Evolutionary conservation across 2,113 vertebrate species (phyloP), one percentile per base, ranked within the genome.

Genomic region (Stegastes partitus): DNA sequence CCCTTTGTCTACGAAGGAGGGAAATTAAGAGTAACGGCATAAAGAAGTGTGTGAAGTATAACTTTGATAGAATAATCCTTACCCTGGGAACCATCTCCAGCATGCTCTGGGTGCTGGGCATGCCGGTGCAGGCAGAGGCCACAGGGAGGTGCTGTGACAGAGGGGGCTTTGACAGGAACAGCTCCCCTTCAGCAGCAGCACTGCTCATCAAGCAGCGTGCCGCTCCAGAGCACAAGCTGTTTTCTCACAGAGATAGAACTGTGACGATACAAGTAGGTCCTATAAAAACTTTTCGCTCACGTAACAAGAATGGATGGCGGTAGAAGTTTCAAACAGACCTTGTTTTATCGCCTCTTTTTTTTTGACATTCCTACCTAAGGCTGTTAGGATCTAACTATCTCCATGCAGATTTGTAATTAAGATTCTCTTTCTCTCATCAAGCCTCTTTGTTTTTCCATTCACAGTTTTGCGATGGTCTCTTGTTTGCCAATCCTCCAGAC

Each of bases 371-470:
- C 74, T 68, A 85, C 83, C 70, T 76, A 26, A 79, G 84, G 77
- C 85, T 84, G 78, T 81, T 68, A 37, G 74, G 67, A 91, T 92
- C 85, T 77, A 74, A 70, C 82, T 78, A 68, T 79, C 78, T 66
- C 63, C 64, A 37, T 74, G 85, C 73, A 93, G 92, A 92, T 93
- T 90, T 86, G 91, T 89, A 92, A 94, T 94, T 93, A 94, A 91
- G 89, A 92, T 92, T 87, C 87, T 63, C 79, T 73, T 74, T 80
- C 80, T 90, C 84, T 92, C 88, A 92, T 93, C 84, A 89, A 75
- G 47, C 54, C 18, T 77, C 88, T 91, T 92, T 92, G 87, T 93
- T 83, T 91, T 83, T 74, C 68, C 77, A 74, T 91, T 87, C 74
- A 69, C 79, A 26, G 71, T 74, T 84, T 68, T 76, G 49, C 49